These are phyloP conservation scores for Lepidochitona cinerea DNA, from an alignment of 2,888 invertebrate species.

Conservation along the genomic window DNA sequence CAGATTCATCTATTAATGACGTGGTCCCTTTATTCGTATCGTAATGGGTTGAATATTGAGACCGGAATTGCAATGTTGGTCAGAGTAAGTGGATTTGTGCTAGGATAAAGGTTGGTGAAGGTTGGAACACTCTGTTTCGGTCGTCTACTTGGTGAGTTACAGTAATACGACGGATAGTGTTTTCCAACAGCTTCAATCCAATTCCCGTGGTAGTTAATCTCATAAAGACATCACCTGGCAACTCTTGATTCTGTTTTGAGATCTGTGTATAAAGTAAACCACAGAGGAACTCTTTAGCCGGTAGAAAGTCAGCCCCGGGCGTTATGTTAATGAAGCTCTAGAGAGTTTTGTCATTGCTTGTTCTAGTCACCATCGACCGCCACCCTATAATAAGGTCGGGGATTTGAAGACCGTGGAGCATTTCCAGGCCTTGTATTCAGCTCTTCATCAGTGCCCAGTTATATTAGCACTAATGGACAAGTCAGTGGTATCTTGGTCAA, in stretches of 20 bases:
- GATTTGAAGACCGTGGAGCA: neutral
- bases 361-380: neutral
- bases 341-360: neutral
- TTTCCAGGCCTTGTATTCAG: neutral
- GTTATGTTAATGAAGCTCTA: neutral
- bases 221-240: neutral
- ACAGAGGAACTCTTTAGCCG: too few species aligned
- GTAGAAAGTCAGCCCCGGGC: neutral
- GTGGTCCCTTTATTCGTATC: too few species aligned
- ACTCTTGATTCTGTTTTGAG: neutral
- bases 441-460: neutral
- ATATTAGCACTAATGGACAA: neutral
- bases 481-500: neutral
- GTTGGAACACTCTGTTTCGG: too few species aligned
- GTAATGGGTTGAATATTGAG: too few species aligned
- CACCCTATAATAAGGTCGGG: neutral
- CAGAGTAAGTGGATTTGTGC: too few species aligned
- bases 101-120: too few species aligned
- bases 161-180: too few species aligned
- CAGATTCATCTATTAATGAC: too few species aligned
- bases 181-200: neutral
- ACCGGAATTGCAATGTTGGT: too few species aligned
- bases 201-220: constrained; percentile 6
- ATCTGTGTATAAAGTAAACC: too few species aligned
- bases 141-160: too few species aligned